These are phyloP conservation scores for Sturmia bella DNA, from an alignment of 2,888 invertebrate species.

Conservation along the genomic window DNA sequence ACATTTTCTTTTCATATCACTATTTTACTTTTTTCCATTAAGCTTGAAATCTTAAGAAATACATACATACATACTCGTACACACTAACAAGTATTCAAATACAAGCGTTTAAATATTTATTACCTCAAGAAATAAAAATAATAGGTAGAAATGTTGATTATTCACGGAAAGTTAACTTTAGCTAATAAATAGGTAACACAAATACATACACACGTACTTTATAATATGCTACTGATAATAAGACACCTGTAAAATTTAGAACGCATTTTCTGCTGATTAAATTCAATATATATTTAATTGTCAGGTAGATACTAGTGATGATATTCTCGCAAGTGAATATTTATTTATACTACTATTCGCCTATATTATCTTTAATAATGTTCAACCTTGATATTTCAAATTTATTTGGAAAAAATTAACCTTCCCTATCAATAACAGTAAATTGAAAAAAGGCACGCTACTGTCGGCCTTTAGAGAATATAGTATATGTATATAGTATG, in stretches of 20 bases:
- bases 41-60: conserved; percentile 39
- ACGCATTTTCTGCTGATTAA: neutral
- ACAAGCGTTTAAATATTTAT: conserved; percentile 55
- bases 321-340: too few relatives aligned
- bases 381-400: too few relatives aligned
- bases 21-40: conserved; percentile 22
- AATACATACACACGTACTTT: neutral
- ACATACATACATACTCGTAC: neutral
- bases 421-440: too few relatives aligned
- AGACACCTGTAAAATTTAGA: conserved; percentile 41
- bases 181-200: conserved; percentile 58
- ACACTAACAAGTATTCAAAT: too few relatives aligned
- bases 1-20: conserved; percentile 31
- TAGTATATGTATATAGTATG: too few relatives aligned
- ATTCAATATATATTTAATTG: conserved; percentile 9
- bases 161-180: conserved; percentile 48
- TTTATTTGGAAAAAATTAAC: too few relatives aligned
- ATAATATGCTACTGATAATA: conserved; percentile 1
- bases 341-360: too few relatives aligned
- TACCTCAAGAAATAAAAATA: conserved; percentile 38
- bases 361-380: too few relatives aligned
- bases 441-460: too few relatives aligned
- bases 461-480: too few relatives aligned
- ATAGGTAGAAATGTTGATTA: conserved; percentile 13
- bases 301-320: too few relatives aligned